Percentiles rank a stretch among this genome's conserved stretches.
These are phyloP conservation scores for Atethmia centrago DNA, from an alignment of 2,888 invertebrate species.

Conservation along the genomic window DNA sequence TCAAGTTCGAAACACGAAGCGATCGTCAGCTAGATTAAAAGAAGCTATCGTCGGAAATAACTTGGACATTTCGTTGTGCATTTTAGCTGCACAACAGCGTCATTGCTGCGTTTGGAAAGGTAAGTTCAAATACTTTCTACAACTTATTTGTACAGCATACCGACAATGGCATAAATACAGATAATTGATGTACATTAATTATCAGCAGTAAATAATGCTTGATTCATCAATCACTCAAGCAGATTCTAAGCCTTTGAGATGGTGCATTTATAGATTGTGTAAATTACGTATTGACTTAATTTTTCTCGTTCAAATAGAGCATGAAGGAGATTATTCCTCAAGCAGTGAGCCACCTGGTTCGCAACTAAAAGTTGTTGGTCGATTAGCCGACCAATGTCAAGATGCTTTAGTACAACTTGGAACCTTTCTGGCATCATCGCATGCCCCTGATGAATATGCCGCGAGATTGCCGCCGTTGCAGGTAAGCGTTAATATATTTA, in stretches of 20 bases:
- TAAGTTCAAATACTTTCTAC: conserved; percentile 82
- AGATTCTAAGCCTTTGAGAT: background rate
- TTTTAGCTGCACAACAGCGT: conserved; percentile 99
- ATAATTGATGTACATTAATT: background rate
- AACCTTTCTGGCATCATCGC: conserved; percentile 97
- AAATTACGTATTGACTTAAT: background rate
- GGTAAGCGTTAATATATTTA: conserved; percentile 69
- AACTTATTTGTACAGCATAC: background rate
- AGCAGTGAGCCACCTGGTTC: conserved; percentile 92
- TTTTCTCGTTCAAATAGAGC: conserved; percentile 70
- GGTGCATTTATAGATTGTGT: background rate
- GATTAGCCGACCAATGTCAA: conserved; percentile 97
- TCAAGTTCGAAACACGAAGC: conserved; percentile 98
- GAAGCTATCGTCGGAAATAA: conserved; percentile 98
- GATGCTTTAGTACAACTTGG: conserved; percentile 99
- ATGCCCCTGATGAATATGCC: conserved; percentile 98
- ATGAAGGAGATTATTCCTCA: conserved; percentile 75
- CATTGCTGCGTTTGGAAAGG: conserved; percentile 96
- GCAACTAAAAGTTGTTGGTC: conserved; percentile 96
- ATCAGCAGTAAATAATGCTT: background rate
- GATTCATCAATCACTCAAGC: conserved; percentile 3
- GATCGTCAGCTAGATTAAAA: conserved; percentile 98
- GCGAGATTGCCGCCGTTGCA: conserved; percentile 95
- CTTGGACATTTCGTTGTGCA: conserved; percentile 97
- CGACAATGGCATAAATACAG: background rate